Conservation (phyloP, 2,888 invertebrate species). For the Eupithecia exiguata region DNA sequence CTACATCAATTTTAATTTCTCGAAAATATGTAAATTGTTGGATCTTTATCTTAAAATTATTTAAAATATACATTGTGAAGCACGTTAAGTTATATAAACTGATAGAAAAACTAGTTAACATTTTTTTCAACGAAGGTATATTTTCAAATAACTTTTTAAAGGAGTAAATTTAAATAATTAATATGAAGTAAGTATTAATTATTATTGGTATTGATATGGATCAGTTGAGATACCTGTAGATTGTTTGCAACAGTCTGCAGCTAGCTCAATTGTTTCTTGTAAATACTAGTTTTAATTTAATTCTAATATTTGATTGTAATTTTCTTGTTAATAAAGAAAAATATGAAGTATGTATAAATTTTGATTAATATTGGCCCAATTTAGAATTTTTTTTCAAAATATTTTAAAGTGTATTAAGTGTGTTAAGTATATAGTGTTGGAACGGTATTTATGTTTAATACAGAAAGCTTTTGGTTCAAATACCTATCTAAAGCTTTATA, state of each 20-base stretch:
- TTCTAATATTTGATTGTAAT: too few species aligned
- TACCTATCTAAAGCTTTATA: neutral
- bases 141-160: neutral
- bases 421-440: too few species aligned
- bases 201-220: too few species aligned
- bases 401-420: too few species aligned
- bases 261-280: too few species aligned
- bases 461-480: neutral
- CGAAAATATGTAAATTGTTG: conserved; percentile 33
- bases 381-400: neutral
- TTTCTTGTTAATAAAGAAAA: too few species aligned
- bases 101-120: neutral
- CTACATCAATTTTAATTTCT: conserved; percentile 23
- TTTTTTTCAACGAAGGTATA: neutral
- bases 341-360: neutral
- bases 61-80: neutral
- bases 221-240: too few species aligned
- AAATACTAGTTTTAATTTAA: too few species aligned
- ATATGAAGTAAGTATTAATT: neutral
- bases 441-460: neutral
- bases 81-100: neutral
- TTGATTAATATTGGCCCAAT: neutral
- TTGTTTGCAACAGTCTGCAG: too few species aligned
- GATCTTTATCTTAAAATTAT: conserved; percentile 4
- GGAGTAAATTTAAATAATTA: neutral